Percentiles rank a stretch among this genome's conserved stretches.
These are phyloP conservation scores for Acronicta psi DNA, from an alignment of 2,888 invertebrate species.

Conservation along the genomic window DNA sequence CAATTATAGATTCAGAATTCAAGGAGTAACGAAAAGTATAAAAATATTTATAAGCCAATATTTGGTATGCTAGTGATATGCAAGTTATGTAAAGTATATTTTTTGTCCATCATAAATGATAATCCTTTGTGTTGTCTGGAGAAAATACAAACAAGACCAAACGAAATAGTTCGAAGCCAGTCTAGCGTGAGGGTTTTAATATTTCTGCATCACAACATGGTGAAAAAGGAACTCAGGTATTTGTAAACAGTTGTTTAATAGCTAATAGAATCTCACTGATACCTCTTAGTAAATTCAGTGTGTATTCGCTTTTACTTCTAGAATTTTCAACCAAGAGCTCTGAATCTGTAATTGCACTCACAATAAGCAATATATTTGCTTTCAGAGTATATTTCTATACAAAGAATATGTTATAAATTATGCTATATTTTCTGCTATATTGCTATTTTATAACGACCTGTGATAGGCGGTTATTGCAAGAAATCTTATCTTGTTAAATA, in stretches of 20 bases:
- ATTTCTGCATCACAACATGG: too few species aligned
- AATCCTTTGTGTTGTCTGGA: too few species aligned
- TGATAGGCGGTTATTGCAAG: slow-evolving; percentile 49
- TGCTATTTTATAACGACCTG: slow-evolving; percentile 51
- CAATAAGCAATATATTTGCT: slow-evolving; percentile 19
- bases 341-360: slow-evolving; percentile 14
- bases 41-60: too few species aligned
- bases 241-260: not conserved
- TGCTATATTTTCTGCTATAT: slow-evolving; percentile 52
- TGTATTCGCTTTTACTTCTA: not conserved
- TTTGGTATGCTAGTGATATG: too few species aligned
- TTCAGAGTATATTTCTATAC: slow-evolving; percentile 52
- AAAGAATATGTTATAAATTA: slow-evolving; percentile 17
- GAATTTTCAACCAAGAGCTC: not conserved
- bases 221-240: too few species aligned
- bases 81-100: not conserved
- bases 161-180: too few species aligned
- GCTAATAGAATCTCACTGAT: not conserved
- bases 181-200: too few species aligned
- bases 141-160: too few species aligned
- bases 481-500: slow-evolving; percentile 38
- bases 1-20: slow-evolving; percentile 19
- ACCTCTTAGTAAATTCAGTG: not conserved
- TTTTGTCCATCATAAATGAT: too few species aligned
- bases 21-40: not conserved